Conservation (phyloP, 2,113 vertebrate genomes). For the Scortum barcoo region DNA sequence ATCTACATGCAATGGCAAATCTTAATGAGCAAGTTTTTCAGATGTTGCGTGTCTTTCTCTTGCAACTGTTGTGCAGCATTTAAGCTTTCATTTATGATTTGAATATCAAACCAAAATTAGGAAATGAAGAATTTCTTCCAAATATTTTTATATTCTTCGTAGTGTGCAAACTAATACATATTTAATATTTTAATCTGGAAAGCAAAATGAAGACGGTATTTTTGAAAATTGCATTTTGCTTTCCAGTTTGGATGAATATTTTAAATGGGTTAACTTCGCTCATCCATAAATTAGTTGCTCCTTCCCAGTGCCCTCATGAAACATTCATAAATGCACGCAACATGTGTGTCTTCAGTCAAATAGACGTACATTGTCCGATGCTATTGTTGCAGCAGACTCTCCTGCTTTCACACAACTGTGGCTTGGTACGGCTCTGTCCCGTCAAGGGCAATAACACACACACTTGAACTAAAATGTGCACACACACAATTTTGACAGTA, state of each 20-base stretch:
- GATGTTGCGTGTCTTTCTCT: not conserved
- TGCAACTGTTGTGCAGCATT: not conserved
- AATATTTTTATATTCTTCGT: slow-evolving; percentile 34
- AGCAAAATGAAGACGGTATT: slow-evolving; percentile 34
- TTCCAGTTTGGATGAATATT: slow-evolving; percentile 54
- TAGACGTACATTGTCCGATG: not conserved
- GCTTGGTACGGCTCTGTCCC: slow-evolving; percentile 7
- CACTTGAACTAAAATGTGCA: slow-evolving; percentile 35
- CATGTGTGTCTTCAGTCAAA: slow-evolving; percentile 36
- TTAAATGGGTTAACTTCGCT: slow-evolving; percentile 52
- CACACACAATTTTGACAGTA: slow-evolving; percentile 58
- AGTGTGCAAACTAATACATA: slow-evolving; percentile 19
- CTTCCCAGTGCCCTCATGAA: slow-evolving; percentile 36
- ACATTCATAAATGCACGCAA: slow-evolving; percentile 49
- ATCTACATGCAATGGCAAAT: not conserved
- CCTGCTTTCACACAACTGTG: slow-evolving; percentile 6
- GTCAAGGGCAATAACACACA: slow-evolving; percentile 25
- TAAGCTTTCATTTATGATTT: not conserved
- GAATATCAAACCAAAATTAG: not conserved
- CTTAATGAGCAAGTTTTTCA: not conserved
- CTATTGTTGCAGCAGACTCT: slow-evolving; percentile 17
- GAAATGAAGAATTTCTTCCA: not conserved
- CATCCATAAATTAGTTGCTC: slow-evolving; percentile 62
- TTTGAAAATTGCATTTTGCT: slow-evolving; percentile 16
- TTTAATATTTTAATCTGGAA: slow-evolving; percentile 31